Evolutionary conservation across 2,113 vertebrate species (phyloP).

Genomic region (Pterocles orientalis): DNA sequence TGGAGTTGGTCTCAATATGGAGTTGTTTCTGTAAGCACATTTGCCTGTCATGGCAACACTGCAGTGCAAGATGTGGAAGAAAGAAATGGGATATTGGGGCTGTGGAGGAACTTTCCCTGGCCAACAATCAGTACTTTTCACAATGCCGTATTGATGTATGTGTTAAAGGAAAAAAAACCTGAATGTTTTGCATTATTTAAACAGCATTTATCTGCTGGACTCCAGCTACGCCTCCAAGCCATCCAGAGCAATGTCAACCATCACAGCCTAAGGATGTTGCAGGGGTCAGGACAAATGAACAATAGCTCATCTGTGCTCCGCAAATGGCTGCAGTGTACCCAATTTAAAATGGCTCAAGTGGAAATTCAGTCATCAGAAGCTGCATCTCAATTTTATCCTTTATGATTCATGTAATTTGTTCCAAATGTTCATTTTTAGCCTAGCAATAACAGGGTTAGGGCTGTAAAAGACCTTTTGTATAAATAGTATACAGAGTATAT

Average conservation of each 20-base stretch:
- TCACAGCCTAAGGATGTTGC: constrained; percentile 87
- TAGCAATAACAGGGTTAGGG: constrained; percentile 82
- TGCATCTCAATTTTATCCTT: constrained; percentile 97
- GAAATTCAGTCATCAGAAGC: constrained; percentile 99
- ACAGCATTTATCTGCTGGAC: constrained; percentile 95
- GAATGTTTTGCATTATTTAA: constrained; percentile 14
- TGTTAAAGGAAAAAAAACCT: neutral
- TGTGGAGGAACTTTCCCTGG: neutral
- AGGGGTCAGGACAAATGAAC: constrained; percentile 77
- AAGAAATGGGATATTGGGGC: neutral
- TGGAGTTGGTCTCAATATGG: neutral
- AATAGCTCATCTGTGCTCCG: constrained; percentile 86
- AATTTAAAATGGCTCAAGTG: constrained; percentile 99
- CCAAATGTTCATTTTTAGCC: constrained; percentile 68
- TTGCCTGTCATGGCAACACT: neutral
- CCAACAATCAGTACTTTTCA: neutral
- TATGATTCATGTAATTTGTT: constrained; percentile 79
- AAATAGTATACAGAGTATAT: constrained; percentile 49
- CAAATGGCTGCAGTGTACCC: constrained; percentile 97
- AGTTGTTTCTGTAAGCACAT: neutral
- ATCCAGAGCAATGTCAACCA: constrained; percentile 98
- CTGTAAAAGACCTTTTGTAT: constrained; percentile 73
- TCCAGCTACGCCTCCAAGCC: constrained; percentile 95
- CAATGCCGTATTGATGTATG: neutral
- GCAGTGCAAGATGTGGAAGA: neutral